Base-by-base conservation (phyloP, 2,888 invertebrate species). In the Anticlea derivata region DNA sequence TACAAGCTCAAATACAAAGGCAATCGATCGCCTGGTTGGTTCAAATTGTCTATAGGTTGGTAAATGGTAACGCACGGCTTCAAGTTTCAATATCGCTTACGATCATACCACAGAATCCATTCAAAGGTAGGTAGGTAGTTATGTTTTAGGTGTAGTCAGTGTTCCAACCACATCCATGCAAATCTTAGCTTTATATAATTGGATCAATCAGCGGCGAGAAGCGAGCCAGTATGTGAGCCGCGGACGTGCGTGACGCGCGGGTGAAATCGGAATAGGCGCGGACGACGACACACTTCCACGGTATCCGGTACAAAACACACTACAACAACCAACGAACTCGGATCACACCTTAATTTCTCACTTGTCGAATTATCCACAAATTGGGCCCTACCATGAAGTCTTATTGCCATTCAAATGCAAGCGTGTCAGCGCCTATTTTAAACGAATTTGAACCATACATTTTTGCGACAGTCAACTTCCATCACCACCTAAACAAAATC, bases 211-310 rank as follows among this genome's bases (percentile, higher is more conserved):
- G 61, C 58, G 47, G 51, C 63, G 71, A 75, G 76, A 76, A 68
- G 65, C 70, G 66, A 61, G 64, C 74, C 68, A 70, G 68, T 73
- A 71, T 71, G 78, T 67, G 70, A 70, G 69, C 68, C 55, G 70
- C 78, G 80, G 78, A 82, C 80, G 80, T 83, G 86, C 89, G 87
- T 88, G 86, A 81, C 81, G 79, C 81, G 79, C 77, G 65, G 75
- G 87, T 72, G 89, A 90, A 90, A 90, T 89, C 89, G 81, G 63
- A 48, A 50, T 69, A 55, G 60, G 57, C 64, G 66, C 75, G 70
- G 69, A 65, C 78, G 61, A 63, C 78, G 85, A 68, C 86, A 85
- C 83, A 86, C 84, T 85, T 86, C 61, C 30, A 37, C 65, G 63
- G 72, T 62, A 83, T 82, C 86, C 85, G 85, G 83, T 68, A 79